These are phyloP conservation scores for Yponomeuta cagnagella DNA, from an alignment of 2,888 invertebrate species.

Conservation along the genomic window DNA sequence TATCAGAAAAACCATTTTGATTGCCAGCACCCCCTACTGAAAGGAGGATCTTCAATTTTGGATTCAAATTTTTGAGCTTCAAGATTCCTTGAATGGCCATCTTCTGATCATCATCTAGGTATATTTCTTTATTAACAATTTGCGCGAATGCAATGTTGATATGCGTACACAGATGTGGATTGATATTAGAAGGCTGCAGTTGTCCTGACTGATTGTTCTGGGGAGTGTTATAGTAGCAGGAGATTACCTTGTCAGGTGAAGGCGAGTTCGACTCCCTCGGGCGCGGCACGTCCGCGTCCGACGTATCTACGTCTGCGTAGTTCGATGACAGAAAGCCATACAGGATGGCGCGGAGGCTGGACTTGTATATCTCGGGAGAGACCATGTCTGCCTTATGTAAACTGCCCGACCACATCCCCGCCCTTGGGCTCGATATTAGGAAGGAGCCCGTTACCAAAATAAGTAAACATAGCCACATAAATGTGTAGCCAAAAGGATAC, in stretches of 20 bases:
- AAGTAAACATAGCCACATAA: too few species aligned
- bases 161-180: constrained; percentile 87
- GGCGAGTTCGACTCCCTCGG: background rate
- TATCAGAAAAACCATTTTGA: constrained; percentile 79
- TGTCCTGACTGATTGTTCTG: constrained; percentile 31
- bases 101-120: constrained; percentile 60
- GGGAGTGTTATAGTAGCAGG: constrained; percentile 84
- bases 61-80: constrained; percentile 76
- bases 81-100: constrained; percentile 55
- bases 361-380: too few species aligned
- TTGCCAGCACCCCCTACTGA: constrained; percentile 82
- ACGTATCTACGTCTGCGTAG: too few species aligned
- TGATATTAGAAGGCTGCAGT: constrained; percentile 75
- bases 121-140: constrained; percentile 77
- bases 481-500: too few species aligned
- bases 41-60: constrained; percentile 83
- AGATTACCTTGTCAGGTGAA: constrained; percentile 35
- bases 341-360: too few species aligned
- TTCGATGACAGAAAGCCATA: too few species aligned
- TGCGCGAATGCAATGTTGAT: constrained; percentile 85
- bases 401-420: too few species aligned
- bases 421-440: too few species aligned
- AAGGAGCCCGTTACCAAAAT: too few species aligned
- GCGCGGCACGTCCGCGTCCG: background rate
- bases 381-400: too few species aligned